Evolutionary conservation across 2,888 invertebrate species (phyloP).

Genomic region (Rhyacophila evoluta): DNA sequence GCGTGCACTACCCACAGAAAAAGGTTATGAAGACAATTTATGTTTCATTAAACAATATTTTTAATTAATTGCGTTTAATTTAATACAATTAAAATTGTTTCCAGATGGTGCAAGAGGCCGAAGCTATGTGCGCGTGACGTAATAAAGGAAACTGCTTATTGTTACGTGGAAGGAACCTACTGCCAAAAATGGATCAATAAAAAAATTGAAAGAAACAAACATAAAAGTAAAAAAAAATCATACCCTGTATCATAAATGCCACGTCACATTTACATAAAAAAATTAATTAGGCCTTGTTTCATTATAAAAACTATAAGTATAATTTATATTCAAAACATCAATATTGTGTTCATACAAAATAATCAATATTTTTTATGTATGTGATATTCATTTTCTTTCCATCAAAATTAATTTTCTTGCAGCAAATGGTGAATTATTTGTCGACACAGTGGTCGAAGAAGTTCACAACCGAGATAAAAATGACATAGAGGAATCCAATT

Average conservation of each 20-base stretch:
- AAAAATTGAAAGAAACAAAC: slow-evolving; percentile 59
- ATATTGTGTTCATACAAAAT: too few relatives aligned
- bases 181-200: slow-evolving; percentile 79
- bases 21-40: slow-evolving; percentile 69
- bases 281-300: too few relatives aligned
- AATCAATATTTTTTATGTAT: too few relatives aligned
- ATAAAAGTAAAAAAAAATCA: slow-evolving; percentile 47
- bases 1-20: slow-evolving; percentile 84
- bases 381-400: too few relatives aligned
- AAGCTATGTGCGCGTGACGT: slow-evolving; percentile 82
- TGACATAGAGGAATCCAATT: slow-evolving; percentile 41
- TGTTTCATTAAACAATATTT: background rate
- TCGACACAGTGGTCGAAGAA: slow-evolving; percentile 51
- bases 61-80: background rate
- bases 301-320: too few relatives aligned
- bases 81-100: background rate
- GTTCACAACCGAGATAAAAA: slow-evolving; percentile 44
- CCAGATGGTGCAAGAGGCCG: slow-evolving; percentile 79
- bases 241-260: too few relatives aligned
- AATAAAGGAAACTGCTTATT: slow-evolving; percentile 86
- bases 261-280: too few relatives aligned
- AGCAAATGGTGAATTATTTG: slow-evolving; percentile 48
- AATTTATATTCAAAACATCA: too few relatives aligned
- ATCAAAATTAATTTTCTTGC: too few relatives aligned
- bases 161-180: slow-evolving; percentile 83